A percentile compares a stretch with the other conserved stretches of the same genome.
phyloP scores from a whole-genome alignment of 2,113 vertebrate species.

The Nibea albiflora region DNA sequence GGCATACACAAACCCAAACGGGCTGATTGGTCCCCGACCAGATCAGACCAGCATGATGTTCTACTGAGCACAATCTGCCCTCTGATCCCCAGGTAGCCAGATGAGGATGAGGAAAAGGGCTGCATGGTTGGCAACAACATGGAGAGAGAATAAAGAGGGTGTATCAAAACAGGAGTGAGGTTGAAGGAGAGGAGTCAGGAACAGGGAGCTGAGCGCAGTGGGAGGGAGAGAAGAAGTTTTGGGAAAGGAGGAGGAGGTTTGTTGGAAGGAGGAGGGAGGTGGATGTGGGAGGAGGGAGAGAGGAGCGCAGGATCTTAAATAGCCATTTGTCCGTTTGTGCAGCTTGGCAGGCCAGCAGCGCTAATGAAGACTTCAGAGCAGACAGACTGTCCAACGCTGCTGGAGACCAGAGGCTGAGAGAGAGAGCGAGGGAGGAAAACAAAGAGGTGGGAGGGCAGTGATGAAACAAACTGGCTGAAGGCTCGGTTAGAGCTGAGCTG shows the following conservation, averaged over 20 bases:
- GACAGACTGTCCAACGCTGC: conserved; percentile 58
- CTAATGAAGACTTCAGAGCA: conserved; percentile 73
- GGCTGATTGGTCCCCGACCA: background rate
- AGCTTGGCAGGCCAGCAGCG: conserved; percentile 53
- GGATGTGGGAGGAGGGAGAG: background rate
- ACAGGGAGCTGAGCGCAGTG: background rate
- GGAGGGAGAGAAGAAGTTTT: conserved; percentile 11
- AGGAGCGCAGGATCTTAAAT: conserved; percentile 33
- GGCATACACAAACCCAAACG: conserved; percentile 19
- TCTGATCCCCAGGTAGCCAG: background rate
- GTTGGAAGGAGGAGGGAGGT: background rate
- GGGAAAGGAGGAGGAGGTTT: background rate
- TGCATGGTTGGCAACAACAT: background rate
- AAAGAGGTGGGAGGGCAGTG: conserved; percentile 48
- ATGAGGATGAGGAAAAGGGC: background rate
- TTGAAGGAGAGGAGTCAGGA: conserved; percentile 3
- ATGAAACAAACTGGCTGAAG: conserved; percentile 52
- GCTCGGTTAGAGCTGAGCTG: conserved; percentile 18
- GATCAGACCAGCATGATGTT: conserved; percentile 30
- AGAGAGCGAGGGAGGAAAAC: conserved; percentile 24
- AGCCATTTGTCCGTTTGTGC: conserved; percentile 49
- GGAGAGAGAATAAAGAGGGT: background rate
- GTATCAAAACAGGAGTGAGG: background rate
- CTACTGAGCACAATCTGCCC: background rate
- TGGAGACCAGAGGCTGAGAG: conserved; percentile 51